Conservation (phyloP, 2,888 invertebrate species). For the Cheilosia impressa region DNA sequence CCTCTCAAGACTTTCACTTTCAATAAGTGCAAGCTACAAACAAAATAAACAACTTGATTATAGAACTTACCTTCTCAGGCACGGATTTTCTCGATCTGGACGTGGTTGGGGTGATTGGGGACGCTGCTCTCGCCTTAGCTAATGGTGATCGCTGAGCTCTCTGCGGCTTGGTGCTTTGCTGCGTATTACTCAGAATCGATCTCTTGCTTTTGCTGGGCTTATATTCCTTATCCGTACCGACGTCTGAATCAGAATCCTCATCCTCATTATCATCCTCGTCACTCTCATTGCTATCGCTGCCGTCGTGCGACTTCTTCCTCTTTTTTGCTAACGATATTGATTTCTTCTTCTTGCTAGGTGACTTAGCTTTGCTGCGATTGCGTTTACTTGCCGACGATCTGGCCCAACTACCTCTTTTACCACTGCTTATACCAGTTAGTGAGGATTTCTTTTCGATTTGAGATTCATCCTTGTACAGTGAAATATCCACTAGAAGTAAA, state of each 20-base stretch:
- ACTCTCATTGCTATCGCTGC: conserved; percentile 55
- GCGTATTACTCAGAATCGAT: conserved; percentile 57
- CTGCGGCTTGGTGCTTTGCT: conserved; percentile 75
- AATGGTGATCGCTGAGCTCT: conserved; percentile 79
- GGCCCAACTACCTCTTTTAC: conserved; percentile 40
- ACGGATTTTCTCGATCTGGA: conserved; percentile 78
- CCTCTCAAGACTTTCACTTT: not conserved
- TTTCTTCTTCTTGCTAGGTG: conserved; percentile 76
- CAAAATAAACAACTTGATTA: not conserved
- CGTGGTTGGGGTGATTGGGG: conserved; percentile 79
- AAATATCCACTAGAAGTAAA: conserved; percentile 89
- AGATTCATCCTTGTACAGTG: conserved; percentile 92
- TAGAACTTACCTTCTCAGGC: conserved; percentile 77
- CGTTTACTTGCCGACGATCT: conserved; percentile 74
- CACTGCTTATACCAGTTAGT: conserved; percentile 65
- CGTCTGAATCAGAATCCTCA: conserved; percentile 75
- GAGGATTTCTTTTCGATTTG: conserved; percentile 87
- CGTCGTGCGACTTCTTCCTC: conserved; percentile 50
- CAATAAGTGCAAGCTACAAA: not conserved
- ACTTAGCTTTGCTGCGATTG: conserved; percentile 61
- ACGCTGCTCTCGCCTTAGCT: conserved; percentile 79
- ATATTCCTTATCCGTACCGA: conserved; percentile 78
- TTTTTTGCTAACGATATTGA: conserved; percentile 59
- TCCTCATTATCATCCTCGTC: conserved; percentile 74
- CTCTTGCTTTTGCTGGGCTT: conserved; percentile 79